Conservation (phyloP, 2,113 vertebrate genomes). For the Percina caprodes region DNA sequence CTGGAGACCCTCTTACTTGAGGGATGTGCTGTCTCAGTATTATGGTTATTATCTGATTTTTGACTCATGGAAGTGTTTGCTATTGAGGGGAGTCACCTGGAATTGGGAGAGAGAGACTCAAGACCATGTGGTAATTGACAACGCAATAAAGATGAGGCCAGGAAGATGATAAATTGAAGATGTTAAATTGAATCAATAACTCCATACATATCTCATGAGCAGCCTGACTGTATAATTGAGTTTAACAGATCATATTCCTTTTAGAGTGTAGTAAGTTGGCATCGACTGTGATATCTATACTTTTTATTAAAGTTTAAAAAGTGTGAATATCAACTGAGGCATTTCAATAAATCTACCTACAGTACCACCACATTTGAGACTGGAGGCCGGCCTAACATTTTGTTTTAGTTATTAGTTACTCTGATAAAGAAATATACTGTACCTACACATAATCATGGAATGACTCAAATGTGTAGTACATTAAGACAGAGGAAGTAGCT, state of each 20-base stretch:
- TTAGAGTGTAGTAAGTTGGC: constrained; percentile 24
- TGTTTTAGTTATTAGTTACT: neutral
- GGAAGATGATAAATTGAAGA: constrained; percentile 74
- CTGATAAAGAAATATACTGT: neutral
- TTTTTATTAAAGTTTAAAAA: constrained; percentile 21
- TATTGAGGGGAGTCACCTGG: constrained; percentile 63
- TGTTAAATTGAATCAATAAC: constrained; percentile 78
- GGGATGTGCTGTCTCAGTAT: constrained; percentile 77
- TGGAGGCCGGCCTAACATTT: neutral
- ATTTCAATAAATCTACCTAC: constrained; percentile 1
- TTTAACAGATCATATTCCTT: constrained; percentile 44
- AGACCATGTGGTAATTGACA: constrained; percentile 72
- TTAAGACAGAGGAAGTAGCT: neutral
- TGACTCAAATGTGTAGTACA: neutral
- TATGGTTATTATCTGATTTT: constrained; percentile 76
- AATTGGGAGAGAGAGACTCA: constrained; percentile 48
- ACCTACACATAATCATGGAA: neutral
- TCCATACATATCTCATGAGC: constrained; percentile 72
- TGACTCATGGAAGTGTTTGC: constrained; percentile 73
- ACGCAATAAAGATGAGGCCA: constrained; percentile 70
- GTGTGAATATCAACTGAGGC: neutral
- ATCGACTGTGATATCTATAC: constrained; percentile 23
- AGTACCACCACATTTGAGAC: neutral
- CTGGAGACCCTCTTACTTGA: constrained; percentile 73
- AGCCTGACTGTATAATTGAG: constrained; percentile 53